Percentiles rank a stretch among this genome's conserved stretches.
Conservation (phyloP, 1,140 invertebrate species). For the Drosophila arawakana region DNA sequence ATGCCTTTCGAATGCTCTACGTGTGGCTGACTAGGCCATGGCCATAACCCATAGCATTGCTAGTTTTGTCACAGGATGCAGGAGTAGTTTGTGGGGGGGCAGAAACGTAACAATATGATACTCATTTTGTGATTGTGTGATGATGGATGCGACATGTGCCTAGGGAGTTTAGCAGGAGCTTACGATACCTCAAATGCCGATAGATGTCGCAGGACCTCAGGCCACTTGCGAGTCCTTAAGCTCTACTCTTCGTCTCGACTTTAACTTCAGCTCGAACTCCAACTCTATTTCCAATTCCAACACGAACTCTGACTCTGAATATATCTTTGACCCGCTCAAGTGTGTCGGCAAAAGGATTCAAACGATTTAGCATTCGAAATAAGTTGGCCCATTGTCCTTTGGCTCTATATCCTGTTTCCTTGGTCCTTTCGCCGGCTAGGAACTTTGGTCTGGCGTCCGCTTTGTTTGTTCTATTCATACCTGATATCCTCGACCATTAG, state of each 20-base stretch:
- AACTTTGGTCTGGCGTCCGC: constrained; percentile 49
- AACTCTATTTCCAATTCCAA: neutral
- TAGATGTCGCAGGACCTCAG: constrained; percentile 41
- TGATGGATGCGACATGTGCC: constrained; percentile 77
- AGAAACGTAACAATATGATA: constrained; percentile 56
- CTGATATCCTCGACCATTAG: constrained; percentile 64
- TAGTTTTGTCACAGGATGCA: neutral
- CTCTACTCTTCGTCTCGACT: neutral
- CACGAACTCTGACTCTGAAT: constrained; percentile 6
- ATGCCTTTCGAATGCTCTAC: constrained; percentile 80
- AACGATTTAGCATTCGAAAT: constrained; percentile 80
- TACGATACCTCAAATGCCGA: constrained; percentile 55
- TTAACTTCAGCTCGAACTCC: neutral
- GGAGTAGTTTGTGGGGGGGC: neutral
- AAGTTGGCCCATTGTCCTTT: constrained; percentile 55
- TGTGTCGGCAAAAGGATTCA: constrained; percentile 77
- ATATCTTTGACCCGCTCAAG: constrained; percentile 55
- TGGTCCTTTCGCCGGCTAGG: constrained; percentile 7
- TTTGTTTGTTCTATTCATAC: constrained; percentile 50
- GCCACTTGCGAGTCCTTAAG: constrained; percentile 33
- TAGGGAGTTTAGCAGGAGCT: constrained; percentile 47
- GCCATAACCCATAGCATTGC: constrained; percentile 34
- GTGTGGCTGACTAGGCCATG: constrained; percentile 45
- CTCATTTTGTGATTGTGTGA: constrained; percentile 83
- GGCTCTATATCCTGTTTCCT: constrained; percentile 12